Percentiles rank a stretch among this genome's conserved stretches.
Evolutionary conservation across 2,797 vertebrate species (phyloP).

Genomic region (Schizopygopsis malacanthus): DNA sequence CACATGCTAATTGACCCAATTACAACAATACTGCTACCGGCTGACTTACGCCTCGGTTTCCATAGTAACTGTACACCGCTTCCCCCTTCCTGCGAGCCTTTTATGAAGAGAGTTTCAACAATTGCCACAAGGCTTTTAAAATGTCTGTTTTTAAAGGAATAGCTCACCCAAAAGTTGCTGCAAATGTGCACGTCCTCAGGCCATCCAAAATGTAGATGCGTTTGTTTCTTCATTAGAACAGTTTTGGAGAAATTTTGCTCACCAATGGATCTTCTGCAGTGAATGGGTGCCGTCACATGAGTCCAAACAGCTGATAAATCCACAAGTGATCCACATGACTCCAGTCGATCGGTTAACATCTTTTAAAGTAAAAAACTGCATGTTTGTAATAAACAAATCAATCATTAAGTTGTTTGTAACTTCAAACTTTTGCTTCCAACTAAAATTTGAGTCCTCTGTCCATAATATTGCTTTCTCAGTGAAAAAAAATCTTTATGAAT

Average conservation of each 20-base stretch:
- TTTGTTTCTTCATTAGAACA: not conserved
- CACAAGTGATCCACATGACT: not conserved
- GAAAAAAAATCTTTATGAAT: not conserved
- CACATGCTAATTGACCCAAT: conserved; percentile 55
- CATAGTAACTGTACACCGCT: conserved; percentile 66
- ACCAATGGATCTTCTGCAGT: not conserved
- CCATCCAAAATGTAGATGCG: not conserved
- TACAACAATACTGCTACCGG: conserved; percentile 53
- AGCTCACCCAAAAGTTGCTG: not conserved
- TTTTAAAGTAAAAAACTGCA: not conserved
- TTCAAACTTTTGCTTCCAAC: not conserved
- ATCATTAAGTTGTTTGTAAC: not conserved
- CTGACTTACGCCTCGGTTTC: conserved; percentile 62
- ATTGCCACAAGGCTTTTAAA: conserved; percentile 30
- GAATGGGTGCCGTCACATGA: not conserved
- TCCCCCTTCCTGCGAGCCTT: conserved; percentile 40
- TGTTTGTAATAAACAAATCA: not conserved
- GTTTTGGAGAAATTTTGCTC: not conserved
- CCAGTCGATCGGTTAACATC: too few relatives aligned
- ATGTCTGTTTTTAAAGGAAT: conserved; percentile 7
- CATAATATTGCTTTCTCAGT: not conserved
- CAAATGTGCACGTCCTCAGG: not conserved
- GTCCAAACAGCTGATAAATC: too few relatives aligned
- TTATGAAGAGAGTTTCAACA: conserved; percentile 57
- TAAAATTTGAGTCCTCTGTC: not conserved